phyloP scores from a whole-genome alignment of 2,113 vertebrate species.

The Dicerorhinus sumatrensis region DNA sequence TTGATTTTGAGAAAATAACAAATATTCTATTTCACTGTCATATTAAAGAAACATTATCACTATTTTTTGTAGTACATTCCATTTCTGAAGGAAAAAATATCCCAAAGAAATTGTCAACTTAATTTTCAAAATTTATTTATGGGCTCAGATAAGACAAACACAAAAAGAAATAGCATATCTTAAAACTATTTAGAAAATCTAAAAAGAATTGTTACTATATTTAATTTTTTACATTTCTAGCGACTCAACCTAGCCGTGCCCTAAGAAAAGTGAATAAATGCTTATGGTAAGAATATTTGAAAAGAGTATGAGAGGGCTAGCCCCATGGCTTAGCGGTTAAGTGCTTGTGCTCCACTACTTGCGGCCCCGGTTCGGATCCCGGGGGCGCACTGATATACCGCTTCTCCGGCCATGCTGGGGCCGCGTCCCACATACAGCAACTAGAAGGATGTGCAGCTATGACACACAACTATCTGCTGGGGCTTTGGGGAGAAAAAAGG shows the following conservation, averaged over 20 bases:
- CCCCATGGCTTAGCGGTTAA: too few species aligned
- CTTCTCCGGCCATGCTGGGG: too few species aligned
- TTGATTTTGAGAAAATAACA: conserved; percentile 16
- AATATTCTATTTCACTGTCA: neutral
- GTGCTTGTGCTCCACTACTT: too few species aligned
- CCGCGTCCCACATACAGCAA: too few species aligned
- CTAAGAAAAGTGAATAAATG: neutral
- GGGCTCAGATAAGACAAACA: neutral
- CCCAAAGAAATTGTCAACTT: neutral
- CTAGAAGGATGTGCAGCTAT: too few species aligned
- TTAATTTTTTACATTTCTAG: neutral
- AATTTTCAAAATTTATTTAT: conserved; percentile 55
- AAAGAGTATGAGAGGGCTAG: neutral
- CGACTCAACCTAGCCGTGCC: neutral
- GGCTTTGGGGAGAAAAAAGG: too few species aligned
- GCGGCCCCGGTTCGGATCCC: too few species aligned
- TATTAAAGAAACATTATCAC: neutral
- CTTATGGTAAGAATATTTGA: neutral
- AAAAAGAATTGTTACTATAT: neutral
- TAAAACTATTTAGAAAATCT: conserved; percentile 19
- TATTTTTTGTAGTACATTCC: conserved; percentile 25
- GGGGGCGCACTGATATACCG: too few species aligned
- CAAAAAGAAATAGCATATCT: neutral
- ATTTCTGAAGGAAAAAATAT: neutral
- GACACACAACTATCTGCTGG: too few species aligned